A percentile compares a stretch with the other conserved stretches of the same genome.
Evolutionary conservation across 2,888 invertebrate genomes (phyloP).

Genomic region (Matsumyia berberina): DNA sequence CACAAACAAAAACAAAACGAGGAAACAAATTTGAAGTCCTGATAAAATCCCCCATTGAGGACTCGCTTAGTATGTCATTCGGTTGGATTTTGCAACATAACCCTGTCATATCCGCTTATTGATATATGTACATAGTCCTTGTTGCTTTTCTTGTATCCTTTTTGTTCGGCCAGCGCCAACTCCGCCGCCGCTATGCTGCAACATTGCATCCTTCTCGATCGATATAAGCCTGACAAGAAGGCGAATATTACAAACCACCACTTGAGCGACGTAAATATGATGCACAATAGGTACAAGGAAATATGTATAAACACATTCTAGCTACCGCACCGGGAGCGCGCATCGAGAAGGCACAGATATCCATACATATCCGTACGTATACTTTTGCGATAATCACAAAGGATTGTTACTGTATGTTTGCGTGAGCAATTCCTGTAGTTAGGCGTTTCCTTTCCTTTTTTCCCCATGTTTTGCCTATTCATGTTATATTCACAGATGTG

Average conservation of each 20-base stretch:
- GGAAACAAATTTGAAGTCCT: slow-evolving; percentile 12
- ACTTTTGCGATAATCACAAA: slow-evolving; percentile 53
- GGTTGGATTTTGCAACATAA: slow-evolving; percentile 21
- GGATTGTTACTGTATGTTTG: slow-evolving; percentile 49
- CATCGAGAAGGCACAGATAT: slow-evolving; percentile 16
- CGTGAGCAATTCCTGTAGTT: slow-evolving; percentile 53
- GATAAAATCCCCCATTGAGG: slow-evolving; percentile 5
- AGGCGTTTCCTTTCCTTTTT: slow-evolving; percentile 43
- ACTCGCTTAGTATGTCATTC: slow-evolving; percentile 30
- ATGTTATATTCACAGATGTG: not conserved
- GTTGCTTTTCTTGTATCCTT: not conserved
- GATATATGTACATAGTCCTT: not conserved
- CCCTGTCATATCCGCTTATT: not conserved
- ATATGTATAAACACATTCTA: slow-evolving; percentile 7
- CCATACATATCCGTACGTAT: not conserved
- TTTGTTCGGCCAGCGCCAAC: too few species aligned
- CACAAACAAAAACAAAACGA: not conserved
- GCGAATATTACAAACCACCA: slow-evolving; percentile 20
- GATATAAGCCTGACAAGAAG: slow-evolving; percentile 42
- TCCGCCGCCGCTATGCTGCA: not conserved
- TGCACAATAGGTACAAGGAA: slow-evolving; percentile 8
- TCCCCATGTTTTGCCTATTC: not conserved
- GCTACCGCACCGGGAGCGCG: not conserved
- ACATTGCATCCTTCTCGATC: slow-evolving; percentile 49
- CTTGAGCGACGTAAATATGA: slow-evolving; percentile 11